Conservation (phyloP, 1,140 invertebrate species). For the Rhopalosiphum maidis region DNA sequence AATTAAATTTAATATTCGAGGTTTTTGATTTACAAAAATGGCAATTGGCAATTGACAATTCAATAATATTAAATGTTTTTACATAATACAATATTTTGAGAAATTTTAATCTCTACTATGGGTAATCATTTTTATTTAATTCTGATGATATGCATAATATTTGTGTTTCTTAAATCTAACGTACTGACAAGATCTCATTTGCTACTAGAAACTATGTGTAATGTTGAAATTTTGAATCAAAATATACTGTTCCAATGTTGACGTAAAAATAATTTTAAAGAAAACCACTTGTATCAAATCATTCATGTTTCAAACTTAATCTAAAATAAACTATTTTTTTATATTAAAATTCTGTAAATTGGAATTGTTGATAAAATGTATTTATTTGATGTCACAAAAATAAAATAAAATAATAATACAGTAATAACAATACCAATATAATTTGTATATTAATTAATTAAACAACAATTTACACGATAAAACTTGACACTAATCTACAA, state of each 20-base stretch:
- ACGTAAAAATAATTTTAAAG: too few relatives aligned
- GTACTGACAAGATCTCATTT: neutral
- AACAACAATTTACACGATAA: constrained; percentile 48
- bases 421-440: constrained; percentile 53
- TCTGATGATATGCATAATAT: neutral
- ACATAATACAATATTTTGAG: neutral
- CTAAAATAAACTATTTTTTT: neutral
- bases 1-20: neutral
- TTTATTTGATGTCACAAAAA: neutral
- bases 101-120: neutral
- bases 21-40: too few relatives aligned
- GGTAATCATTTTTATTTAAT: neutral
- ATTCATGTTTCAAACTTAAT: neutral
- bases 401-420: constrained; percentile 32
- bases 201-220: neutral
- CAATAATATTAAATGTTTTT: neutral
- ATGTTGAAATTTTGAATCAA: neutral
- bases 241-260: neutral
- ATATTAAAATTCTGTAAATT: neutral
- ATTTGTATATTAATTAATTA: constrained; percentile 51
- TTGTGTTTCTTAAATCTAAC: neutral
- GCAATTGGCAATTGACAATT: too few relatives aligned
- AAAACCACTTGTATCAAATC: neutral
- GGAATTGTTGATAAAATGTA: neutral
- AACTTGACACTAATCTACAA: constrained; percentile 53